A percentile compares a stretch with the other conserved stretches of the same genome.
These are phyloP conservation scores for Meloidogyne exigua DNA, from an alignment of 1,140 invertebrate genomes.

Conservation along the genomic window DNA sequence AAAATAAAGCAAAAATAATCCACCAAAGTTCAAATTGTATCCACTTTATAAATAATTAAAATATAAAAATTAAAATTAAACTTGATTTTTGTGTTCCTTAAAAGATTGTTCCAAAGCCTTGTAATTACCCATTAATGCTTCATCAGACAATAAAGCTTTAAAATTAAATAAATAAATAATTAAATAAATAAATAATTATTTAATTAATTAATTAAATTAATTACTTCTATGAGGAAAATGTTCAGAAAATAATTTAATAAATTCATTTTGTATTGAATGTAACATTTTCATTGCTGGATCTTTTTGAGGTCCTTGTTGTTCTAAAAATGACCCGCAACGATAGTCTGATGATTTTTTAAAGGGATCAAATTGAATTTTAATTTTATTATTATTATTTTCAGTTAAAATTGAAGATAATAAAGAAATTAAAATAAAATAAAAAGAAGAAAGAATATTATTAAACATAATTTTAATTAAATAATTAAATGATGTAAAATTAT, in stretches of 20 bases:
- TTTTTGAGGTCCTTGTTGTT: slow-evolving; percentile 32
- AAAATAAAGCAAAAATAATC: slow-evolving; percentile 31
- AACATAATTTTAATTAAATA: background rate
- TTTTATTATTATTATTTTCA: background rate
- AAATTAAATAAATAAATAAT: slow-evolving; percentile 12
- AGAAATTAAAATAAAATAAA: background rate
- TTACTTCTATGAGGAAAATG: slow-evolving; percentile 49
- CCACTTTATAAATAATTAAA: slow-evolving; percentile 35
- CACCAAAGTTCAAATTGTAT: slow-evolving; percentile 54
- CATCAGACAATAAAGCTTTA: slow-evolving; percentile 18
- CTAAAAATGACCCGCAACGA: slow-evolving; percentile 37
- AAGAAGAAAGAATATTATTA: background rate
- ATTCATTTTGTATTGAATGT: slow-evolving; percentile 46
- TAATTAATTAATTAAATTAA: background rate
- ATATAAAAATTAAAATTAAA: background rate
- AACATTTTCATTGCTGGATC: slow-evolving; percentile 53
- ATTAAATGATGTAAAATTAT: too few relatives aligned
- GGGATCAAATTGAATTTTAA: slow-evolving; percentile 31
- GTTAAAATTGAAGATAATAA: background rate
- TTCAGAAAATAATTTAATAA: slow-evolving; percentile 45
- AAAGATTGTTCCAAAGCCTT: slow-evolving; percentile 24
- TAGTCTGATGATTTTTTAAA: slow-evolving; percentile 39
- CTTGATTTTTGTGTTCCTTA: slow-evolving; percentile 13
- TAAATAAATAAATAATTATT: slow-evolving; percentile 19
- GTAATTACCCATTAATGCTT: slow-evolving; percentile 19